A percentile compares a stretch with the other conserved stretches of the same genome.
These are phyloP conservation scores for Leucosticte australis DNA, from an alignment of 2,113 vertebrate species.

Conservation along the genomic window DNA sequence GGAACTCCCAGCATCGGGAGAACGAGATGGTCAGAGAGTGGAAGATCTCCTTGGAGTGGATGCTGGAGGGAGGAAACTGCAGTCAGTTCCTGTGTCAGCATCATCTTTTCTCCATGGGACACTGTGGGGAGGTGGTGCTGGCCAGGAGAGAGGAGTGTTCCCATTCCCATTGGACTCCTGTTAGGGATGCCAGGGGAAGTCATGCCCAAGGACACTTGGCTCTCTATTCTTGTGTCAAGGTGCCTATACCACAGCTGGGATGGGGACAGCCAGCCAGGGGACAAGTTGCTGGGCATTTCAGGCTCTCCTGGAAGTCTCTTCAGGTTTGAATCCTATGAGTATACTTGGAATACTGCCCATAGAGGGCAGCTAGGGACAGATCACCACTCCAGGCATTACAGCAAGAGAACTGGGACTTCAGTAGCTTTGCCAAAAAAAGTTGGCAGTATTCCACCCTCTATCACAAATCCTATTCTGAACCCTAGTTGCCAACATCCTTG, in stretches of 20 bases:
- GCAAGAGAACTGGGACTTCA: neutral
- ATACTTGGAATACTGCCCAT: neutral
- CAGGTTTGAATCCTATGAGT: neutral
- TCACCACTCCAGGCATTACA: neutral
- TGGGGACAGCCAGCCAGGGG: neutral
- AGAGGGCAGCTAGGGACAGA: neutral
- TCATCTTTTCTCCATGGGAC: fast-evolving
- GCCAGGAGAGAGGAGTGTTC: neutral
- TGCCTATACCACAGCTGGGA: neutral
- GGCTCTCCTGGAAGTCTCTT: neutral
- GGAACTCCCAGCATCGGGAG: slow-evolving; percentile 95
- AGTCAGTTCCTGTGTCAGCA: neutral
- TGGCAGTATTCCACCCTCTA: too few relatives aligned
- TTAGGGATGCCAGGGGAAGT: neutral
- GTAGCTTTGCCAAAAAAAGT: neutral
- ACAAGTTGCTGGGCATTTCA: neutral
- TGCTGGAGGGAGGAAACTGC: slow-evolving; percentile 70
- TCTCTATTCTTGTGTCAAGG: neutral
- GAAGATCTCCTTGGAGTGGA: slow-evolving; percentile 94
- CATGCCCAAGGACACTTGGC: neutral
- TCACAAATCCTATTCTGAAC: too few relatives aligned
- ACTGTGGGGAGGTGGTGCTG: fast-evolving
- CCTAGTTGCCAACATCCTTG: too few relatives aligned
- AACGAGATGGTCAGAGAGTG: slow-evolving; percentile 96
- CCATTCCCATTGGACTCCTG: neutral